These are phyloP conservation scores for Papilio helenus DNA, from an alignment of 1,140 invertebrate genomes.

Conservation along the genomic window DNA sequence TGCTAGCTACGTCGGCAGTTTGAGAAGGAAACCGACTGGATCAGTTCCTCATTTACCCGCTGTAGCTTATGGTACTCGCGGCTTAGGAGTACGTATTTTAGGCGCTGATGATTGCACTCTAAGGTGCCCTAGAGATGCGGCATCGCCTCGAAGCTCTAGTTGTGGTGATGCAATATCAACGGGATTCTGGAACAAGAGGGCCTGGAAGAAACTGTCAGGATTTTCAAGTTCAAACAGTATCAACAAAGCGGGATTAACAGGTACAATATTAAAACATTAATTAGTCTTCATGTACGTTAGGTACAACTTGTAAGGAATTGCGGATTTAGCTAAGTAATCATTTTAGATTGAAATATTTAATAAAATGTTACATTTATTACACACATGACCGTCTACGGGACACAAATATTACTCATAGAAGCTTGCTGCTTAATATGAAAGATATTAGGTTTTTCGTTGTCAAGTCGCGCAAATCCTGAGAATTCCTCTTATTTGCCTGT, in stretches of 20 bases:
- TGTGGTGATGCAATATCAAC: slow-evolving; percentile 81
- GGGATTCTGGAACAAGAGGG: slow-evolving; percentile 88
- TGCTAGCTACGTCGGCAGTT: slow-evolving; percentile 88
- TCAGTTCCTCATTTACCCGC: slow-evolving; percentile 82
- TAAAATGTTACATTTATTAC: slow-evolving; percentile 23
- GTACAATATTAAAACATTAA: slow-evolving; percentile 65
- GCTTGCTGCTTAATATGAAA: slow-evolving; percentile 64
- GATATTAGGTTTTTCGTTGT: slow-evolving; percentile 65
- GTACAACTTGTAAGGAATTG: slow-evolving; percentile 45
- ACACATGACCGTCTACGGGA: slow-evolving; percentile 18
- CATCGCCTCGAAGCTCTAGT: slow-evolving; percentile 76
- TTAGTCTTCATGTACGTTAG: neutral
- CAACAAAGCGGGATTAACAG: slow-evolving; percentile 85
- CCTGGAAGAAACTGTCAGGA: slow-evolving; percentile 90
- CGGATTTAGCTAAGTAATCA: slow-evolving; percentile 63
- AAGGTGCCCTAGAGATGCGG: slow-evolving; percentile 64
- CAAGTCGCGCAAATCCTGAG: slow-evolving; percentile 65
- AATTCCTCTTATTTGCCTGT: slow-evolving; percentile 68
- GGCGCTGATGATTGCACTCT: slow-evolving; percentile 71
- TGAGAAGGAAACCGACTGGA: slow-evolving; percentile 83
- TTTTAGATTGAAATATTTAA: slow-evolving; percentile 16
- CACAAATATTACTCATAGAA: slow-evolving; percentile 48
- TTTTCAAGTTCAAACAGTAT: slow-evolving; percentile 87
- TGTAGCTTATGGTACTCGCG: slow-evolving; percentile 80
- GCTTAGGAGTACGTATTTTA: slow-evolving; percentile 71